These are phyloP conservation scores for Protodeltote pygarga DNA, from an alignment of 2,888 invertebrate species.

Conservation along the genomic window DNA sequence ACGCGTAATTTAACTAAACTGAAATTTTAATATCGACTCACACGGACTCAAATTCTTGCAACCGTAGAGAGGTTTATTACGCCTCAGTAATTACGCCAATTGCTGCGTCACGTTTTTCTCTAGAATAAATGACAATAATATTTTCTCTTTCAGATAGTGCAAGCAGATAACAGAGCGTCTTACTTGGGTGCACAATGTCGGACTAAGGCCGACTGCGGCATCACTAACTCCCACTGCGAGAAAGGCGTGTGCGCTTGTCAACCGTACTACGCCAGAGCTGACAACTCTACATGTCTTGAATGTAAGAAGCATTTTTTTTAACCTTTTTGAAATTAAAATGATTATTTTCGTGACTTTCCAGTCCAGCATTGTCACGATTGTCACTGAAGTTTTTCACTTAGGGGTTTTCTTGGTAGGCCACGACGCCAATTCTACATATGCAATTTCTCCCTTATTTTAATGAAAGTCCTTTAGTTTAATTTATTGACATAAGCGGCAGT, in stretches of 20 bases:
- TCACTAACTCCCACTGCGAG: constrained; percentile 89
- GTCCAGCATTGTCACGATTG: too few species aligned
- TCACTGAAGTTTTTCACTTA: too few species aligned
- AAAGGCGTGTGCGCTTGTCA: constrained; percentile 93
- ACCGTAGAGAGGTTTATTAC: too few species aligned
- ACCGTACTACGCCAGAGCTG: constrained; percentile 93
- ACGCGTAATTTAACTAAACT: too few species aligned
- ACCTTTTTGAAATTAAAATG: not conserved
- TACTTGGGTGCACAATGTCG: constrained; percentile 89
- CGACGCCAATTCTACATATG: too few species aligned
- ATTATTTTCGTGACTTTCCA: not conserved
- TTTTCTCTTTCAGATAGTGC: constrained; percentile 63
- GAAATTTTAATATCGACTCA: too few species aligned
- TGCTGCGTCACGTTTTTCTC: not conserved
- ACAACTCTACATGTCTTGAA: constrained; percentile 93
- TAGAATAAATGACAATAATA: not conserved
- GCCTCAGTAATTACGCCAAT: too few species aligned
- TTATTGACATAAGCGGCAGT: too few species aligned
- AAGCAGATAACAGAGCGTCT: constrained; percentile 58
- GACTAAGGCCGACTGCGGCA: constrained; percentile 88
- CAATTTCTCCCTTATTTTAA: too few species aligned
- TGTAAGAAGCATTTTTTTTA: constrained; percentile 87
- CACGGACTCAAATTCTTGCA: too few species aligned
- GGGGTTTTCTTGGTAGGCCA: too few species aligned
- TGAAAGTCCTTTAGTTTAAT: too few species aligned